Evolutionary conservation across 2,113 vertebrate species (phyloP).

Genomic region (Mesoclemmys tuberculata): DNA sequence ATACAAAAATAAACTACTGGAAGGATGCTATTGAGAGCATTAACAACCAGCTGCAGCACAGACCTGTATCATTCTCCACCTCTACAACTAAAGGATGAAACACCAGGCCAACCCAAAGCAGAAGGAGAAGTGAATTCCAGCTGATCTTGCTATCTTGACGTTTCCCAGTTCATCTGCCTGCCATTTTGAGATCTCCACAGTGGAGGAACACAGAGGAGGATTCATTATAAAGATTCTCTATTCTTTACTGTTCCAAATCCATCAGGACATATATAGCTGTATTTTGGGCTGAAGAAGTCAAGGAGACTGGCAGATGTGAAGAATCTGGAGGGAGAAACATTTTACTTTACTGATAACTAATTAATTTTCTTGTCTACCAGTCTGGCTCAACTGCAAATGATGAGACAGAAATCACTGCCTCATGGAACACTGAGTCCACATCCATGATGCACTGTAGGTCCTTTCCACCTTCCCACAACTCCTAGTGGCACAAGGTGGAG

Average conservation of each 20-base stretch:
- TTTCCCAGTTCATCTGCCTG: too few relatives aligned
- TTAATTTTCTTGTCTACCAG: not conserved
- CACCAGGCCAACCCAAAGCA: not conserved
- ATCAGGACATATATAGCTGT: not conserved
- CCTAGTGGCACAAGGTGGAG: too few relatives aligned
- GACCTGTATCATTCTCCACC: not conserved
- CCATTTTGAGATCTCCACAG: too few relatives aligned
- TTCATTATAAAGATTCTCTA: not conserved
- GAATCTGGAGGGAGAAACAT: not conserved
- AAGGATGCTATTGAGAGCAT: not conserved
- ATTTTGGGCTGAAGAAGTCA: not conserved
- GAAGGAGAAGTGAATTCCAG: not conserved
- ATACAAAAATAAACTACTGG: rapidly evolving
- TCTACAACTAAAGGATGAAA: not conserved
- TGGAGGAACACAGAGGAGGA: too few relatives aligned
- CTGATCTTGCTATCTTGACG: not conserved
- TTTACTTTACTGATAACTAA: not conserved
- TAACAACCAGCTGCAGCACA: not conserved
- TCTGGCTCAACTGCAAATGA: not conserved
- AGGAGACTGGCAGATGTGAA: constrained; percentile 5
- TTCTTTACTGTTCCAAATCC: not conserved
- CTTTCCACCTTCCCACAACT: too few relatives aligned
- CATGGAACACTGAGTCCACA: too few relatives aligned
- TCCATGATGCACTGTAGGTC: too few relatives aligned
- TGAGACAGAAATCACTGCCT: too few relatives aligned